phyloP scores from a whole-genome alignment of 2,888 invertebrate genomes.

The Eupithecia inturbata region DNA sequence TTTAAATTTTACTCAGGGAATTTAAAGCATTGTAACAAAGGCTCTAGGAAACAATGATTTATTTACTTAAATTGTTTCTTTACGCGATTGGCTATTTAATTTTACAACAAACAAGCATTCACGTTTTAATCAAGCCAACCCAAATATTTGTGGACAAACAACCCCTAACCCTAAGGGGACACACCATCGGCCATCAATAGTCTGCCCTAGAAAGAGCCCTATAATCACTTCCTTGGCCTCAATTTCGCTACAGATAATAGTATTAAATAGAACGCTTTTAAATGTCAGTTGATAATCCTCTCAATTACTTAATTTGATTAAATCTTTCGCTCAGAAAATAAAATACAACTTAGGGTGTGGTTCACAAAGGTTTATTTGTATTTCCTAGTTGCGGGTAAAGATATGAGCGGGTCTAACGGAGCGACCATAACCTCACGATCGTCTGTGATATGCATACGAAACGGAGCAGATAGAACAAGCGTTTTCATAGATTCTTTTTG shows the following conservation, averaged over 20 bases:
- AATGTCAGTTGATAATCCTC: constrained; percentile 45
- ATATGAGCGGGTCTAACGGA: constrained; percentile 17
- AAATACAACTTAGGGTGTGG: not conserved
- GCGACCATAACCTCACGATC: constrained; percentile 9
- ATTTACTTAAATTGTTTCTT: not conserved
- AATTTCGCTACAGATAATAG: constrained; percentile 43
- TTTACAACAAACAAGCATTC: constrained; percentile 13
- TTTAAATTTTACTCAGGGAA: not conserved
- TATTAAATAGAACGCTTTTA: constrained; percentile 48
- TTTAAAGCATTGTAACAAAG: not conserved
- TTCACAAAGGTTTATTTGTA: not conserved
- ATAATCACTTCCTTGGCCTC: constrained; percentile 50
- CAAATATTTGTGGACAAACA: constrained; percentile 31
- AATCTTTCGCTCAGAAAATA: constrained; percentile 3
- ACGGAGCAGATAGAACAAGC: not conserved
- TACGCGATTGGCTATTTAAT: not conserved
- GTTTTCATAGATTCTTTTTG: not conserved
- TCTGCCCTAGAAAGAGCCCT: constrained; percentile 51
- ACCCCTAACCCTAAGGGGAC: constrained; percentile 20
- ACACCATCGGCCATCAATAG: constrained; percentile 41
- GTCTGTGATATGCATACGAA: constrained; percentile 18
- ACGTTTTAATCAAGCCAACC: constrained; percentile 17
- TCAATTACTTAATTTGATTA: constrained; percentile 34
- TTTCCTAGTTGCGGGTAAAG: constrained; percentile 2
- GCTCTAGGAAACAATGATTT: not conserved